Percentiles rank a stretch among this genome's conserved stretches.
Evolutionary conservation across 1,140 invertebrate genomes (phyloP).

Genomic region (Galleria mellonella): DNA sequence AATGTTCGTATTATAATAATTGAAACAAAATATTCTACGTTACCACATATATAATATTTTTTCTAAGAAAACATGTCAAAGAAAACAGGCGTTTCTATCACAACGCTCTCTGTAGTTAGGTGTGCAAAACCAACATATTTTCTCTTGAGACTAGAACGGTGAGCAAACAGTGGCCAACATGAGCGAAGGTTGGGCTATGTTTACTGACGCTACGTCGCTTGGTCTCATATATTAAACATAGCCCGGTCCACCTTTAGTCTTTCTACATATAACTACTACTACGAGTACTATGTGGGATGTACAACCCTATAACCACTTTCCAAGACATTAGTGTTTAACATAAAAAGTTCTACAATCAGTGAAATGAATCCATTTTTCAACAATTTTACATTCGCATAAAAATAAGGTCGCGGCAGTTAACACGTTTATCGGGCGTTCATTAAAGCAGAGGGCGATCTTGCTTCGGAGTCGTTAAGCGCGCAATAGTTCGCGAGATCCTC

Average conservation of each 20-base stretch:
- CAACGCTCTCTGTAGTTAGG: conserved; percentile 45
- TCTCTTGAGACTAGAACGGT: conserved; percentile 65
- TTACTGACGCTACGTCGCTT: conserved; percentile 62
- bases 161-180: conserved; percentile 59
- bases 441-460: conserved; percentile 71
- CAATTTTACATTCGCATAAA: conserved; percentile 70
- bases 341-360: conserved; percentile 34
- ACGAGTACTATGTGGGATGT: background rate
- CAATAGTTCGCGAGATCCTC: conserved; percentile 74
- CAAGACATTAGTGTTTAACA: conserved; percentile 13
- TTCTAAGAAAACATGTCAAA: conserved; percentile 53
- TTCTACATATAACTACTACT: conserved; percentile 14
- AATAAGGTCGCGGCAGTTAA: conserved; percentile 72
- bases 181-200: conserved; percentile 55
- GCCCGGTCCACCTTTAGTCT: conserved; percentile 47
- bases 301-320: background rate
- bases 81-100: conserved; percentile 43
- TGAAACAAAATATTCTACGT: no score
- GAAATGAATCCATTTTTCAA: conserved; percentile 68
- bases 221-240: conserved; percentile 72
- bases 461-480: conserved; percentile 72
- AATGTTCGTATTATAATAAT: no score
- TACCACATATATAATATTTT: conserved; percentile 18
- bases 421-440: conserved; percentile 73
- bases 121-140: conserved; percentile 70